These are phyloP conservation scores for Camelus bactrianus DNA, from an alignment of 2,113 vertebrate genomes.

Conservation along the genomic window DNA sequence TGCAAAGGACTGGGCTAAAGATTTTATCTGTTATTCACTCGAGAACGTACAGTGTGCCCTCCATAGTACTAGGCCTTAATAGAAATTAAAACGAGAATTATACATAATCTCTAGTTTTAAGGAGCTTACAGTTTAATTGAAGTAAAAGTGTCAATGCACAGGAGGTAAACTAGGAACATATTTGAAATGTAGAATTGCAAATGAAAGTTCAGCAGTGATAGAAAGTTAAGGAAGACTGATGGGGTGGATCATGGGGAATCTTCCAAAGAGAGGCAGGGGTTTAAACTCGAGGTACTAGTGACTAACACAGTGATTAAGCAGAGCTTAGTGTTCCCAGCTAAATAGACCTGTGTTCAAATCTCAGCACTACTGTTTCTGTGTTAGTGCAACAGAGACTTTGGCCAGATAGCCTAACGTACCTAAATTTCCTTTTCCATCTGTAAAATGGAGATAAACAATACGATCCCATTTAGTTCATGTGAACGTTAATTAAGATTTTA, in stretches of 20 bases:
- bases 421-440: slow-evolving; percentile 6
- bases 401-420: background rate
- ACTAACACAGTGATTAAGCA: background rate
- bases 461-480: background rate
- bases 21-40: background rate
- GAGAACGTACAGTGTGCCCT: background rate
- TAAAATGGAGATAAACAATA: background rate
- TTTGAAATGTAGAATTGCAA: background rate
- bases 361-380: background rate
- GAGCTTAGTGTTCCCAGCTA: background rate
- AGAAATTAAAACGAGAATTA: background rate
- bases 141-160: background rate
- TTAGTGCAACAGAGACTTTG: background rate
- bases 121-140: background rate
- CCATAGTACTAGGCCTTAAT: background rate
- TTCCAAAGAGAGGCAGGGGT: background rate
- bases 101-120: background rate
- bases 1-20: background rate
- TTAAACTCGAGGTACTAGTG: background rate
- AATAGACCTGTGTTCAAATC: background rate
- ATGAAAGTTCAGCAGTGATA: background rate
- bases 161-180: background rate
- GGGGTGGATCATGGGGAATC: background rate
- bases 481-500: slow-evolving; percentile 12
- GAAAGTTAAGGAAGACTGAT: background rate